Conservation (phyloP, 2,797 vertebrate species). For the Schizopygopsis pylzovi region DNA sequence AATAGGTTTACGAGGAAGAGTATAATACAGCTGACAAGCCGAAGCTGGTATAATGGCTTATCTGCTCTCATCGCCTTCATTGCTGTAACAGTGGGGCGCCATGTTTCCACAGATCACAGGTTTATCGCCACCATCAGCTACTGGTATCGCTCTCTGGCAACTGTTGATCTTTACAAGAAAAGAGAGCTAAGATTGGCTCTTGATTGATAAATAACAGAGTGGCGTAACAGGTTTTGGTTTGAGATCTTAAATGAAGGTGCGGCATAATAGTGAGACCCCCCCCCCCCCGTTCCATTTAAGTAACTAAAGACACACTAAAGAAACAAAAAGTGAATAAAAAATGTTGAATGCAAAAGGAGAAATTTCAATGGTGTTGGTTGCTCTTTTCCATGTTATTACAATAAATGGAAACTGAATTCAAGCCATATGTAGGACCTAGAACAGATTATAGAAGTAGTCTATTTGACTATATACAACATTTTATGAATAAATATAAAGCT, state of each 20-base stretch:
- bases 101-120: slow-evolving; percentile 48
- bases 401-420: not conserved
- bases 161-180: slow-evolving; percentile 24
- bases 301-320: not conserved
- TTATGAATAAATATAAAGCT: not conserved
- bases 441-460: not conserved
- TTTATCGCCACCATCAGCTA: slow-evolving; percentile 47
- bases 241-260: not conserved
- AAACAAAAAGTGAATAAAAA: too few species aligned
- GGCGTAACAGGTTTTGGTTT: not conserved
- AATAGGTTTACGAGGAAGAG: slow-evolving; percentile 23
- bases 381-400: not conserved
- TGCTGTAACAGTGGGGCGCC: slow-evolving; percentile 32
- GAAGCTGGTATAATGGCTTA: slow-evolving; percentile 44
- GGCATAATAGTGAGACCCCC: not conserved
- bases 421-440: not conserved
- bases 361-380: not conserved
- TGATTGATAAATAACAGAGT: slow-evolving; percentile 41
- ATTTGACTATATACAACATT: too few species aligned
- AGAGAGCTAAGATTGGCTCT: slow-evolving; percentile 13
- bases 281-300: not conserved
- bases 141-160: slow-evolving; percentile 41
- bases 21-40: slow-evolving; percentile 46
- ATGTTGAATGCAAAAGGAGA: not conserved
- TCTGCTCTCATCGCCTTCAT: slow-evolving; percentile 43